Evolutionary conservation across 2,113 vertebrate species (phyloP).

Genomic region (Heptranchias perlo): DNA sequence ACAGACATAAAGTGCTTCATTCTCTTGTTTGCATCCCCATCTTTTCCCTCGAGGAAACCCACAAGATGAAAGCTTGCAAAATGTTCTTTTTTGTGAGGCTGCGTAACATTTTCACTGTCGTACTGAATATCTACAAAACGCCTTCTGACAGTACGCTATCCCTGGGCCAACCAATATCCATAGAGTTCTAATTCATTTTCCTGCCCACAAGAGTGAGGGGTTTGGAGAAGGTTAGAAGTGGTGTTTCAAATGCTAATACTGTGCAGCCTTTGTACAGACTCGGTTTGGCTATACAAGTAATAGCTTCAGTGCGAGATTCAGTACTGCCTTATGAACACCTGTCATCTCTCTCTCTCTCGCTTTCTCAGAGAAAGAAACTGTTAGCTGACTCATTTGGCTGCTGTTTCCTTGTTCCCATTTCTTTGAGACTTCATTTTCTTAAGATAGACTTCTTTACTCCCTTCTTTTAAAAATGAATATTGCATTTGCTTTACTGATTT

Average conservation of each 20-base stretch:
- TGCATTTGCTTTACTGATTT: background rate
- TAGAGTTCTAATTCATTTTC: background rate
- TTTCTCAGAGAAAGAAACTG: background rate
- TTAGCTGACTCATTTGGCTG: background rate
- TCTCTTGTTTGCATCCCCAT: background rate
- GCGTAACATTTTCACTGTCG: background rate
- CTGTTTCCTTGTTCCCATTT: background rate
- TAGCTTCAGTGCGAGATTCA: slow-evolving; percentile 1
- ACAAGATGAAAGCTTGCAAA: background rate
- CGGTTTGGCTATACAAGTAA: background rate
- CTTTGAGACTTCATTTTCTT: background rate
- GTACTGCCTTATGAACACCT: slow-evolving; percentile 6
- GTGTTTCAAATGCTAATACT: slow-evolving; percentile 26
- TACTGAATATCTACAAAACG: background rate
- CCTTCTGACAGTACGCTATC: background rate
- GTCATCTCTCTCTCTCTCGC: background rate
- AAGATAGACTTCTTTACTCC: background rate
- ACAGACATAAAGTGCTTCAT: background rate
- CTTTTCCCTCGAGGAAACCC: background rate
- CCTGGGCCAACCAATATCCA: background rate
- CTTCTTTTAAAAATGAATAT: background rate
- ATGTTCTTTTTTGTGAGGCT: background rate
- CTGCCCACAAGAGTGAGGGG: background rate
- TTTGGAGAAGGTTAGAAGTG: background rate
- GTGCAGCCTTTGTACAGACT: background rate